Percentiles rank a stretch among this genome's conserved stretches.
phyloP scores from a whole-genome alignment of 1,140 invertebrate species.

The Caenorhabditis briggsae region DNA sequence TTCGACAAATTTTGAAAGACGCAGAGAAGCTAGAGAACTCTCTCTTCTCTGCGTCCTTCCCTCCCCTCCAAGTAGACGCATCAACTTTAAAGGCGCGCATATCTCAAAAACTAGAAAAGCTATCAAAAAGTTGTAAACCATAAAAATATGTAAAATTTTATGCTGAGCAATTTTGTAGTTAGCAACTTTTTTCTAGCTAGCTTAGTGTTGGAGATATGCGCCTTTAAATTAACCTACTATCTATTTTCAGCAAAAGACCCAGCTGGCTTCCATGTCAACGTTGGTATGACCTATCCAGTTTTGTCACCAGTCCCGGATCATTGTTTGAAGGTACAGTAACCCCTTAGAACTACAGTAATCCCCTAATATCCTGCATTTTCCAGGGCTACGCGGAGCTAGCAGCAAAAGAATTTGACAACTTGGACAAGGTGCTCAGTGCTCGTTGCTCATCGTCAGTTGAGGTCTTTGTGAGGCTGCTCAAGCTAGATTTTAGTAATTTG shows the following conservation, averaged over 20 bases:
- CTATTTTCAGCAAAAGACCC: slow-evolving; percentile 81
- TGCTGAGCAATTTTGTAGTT: too few species aligned
- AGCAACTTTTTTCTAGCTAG: too few species aligned
- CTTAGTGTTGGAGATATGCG: too few species aligned
- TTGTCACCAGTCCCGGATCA: slow-evolving; percentile 2
- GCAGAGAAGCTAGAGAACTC: too few species aligned
- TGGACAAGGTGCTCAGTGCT: slow-evolving; percentile 88
- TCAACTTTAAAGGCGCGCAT: too few species aligned
- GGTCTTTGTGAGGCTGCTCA: slow-evolving; percentile 85
- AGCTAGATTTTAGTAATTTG: slow-evolving; percentile 84
- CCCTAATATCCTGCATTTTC: background rate
- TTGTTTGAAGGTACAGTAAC: background rate
- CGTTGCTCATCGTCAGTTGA: slow-evolving; percentile 90
- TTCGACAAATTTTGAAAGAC: too few species aligned
- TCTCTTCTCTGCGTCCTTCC: too few species aligned
- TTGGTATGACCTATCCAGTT: slow-evolving; percentile 89
- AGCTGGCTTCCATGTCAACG: slow-evolving; percentile 92
- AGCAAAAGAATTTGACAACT: slow-evolving; percentile 84
- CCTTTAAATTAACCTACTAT: too few species aligned
- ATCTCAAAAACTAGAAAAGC: too few species aligned
- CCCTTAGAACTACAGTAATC: background rate
- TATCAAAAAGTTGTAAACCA: too few species aligned
- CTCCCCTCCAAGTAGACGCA: too few species aligned
- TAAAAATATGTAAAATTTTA: too few species aligned
- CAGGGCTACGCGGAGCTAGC: slow-evolving; percentile 89